Conservation (phyloP, 2,888 invertebrate species). For the Callinectes sapidus region DNA sequence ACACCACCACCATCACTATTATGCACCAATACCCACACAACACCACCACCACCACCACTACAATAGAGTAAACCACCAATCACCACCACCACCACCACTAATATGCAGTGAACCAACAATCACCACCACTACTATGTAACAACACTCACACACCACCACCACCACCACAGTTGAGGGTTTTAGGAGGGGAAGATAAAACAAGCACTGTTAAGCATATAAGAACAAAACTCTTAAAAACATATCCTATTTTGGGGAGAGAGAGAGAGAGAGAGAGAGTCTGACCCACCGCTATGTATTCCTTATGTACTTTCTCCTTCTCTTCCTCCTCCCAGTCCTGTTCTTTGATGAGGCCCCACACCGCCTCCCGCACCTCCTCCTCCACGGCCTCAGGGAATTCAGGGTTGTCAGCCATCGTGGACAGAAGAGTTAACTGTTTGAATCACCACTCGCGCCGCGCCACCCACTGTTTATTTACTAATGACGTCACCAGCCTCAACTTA, state of each 20-base stretch:
- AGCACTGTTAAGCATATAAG: no score
- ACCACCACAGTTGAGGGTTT: no score
- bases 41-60: no score
- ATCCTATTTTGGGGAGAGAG: background rate
- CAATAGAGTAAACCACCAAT: no score
- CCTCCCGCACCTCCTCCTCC: background rate
- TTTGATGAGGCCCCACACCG: background rate
- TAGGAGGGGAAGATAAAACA: no score
- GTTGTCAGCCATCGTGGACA: background rate
- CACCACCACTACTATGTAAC: no score
- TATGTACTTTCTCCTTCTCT: background rate
- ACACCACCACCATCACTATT: background rate
- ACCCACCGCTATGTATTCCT: conserved; percentile 42
- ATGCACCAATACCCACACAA: background rate
- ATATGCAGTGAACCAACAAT: no score
- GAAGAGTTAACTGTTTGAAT: background rate
- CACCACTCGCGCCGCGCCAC: background rate
- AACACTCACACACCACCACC: no score
- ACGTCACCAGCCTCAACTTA: background rate
- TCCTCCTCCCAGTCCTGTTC: conserved; percentile 46
- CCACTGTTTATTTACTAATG: background rate
- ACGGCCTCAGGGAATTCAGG: background rate
- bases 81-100: no score
- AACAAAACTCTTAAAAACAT: no score
- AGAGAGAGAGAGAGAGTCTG: background rate